These are phyloP conservation scores for Ametastegia equiseti DNA, from an alignment of 2,888 invertebrate species.

Conservation along the genomic window DNA sequence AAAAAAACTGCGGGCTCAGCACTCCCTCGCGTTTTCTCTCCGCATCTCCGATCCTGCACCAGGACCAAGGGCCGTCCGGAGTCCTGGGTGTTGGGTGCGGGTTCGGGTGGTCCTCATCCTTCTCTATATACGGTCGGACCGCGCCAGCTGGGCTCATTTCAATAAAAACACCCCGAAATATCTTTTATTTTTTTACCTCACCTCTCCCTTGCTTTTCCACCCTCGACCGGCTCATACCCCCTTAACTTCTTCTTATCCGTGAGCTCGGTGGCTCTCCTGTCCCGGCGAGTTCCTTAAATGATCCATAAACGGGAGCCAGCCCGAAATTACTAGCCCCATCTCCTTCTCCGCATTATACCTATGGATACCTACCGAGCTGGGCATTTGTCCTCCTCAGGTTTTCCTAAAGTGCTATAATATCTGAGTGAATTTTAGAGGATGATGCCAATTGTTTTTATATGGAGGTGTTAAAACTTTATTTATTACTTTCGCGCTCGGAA, in stretches of 20 bases:
- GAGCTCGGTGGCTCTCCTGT: conserved; percentile 53
- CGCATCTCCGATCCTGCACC: conserved; percentile 31
- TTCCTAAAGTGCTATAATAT: background rate
- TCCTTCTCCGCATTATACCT: background rate
- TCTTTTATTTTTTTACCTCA: conserved; percentile 51
- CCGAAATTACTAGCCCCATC: conserved; percentile 55
- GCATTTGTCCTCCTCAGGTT: background rate
- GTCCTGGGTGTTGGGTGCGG: background rate
- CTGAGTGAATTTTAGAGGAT: conserved; percentile 24
- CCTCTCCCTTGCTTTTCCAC: background rate
- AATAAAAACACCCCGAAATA: conserved; percentile 62
- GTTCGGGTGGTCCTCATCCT: conserved; percentile 1
- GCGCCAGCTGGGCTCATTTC: conserved; percentile 67
- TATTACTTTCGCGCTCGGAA: background rate
- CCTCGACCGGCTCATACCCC: background rate
- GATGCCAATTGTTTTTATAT: conserved; percentile 38
- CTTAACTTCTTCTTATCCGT: conserved; percentile 51
- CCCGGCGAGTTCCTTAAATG: conserved; percentile 57
- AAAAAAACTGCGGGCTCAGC: conserved; percentile 66
- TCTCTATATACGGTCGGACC: conserved; percentile 47
- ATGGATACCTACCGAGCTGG: too few relatives aligned
- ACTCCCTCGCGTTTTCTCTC: conserved; percentile 50
- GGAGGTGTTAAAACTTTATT: conserved; percentile 35
- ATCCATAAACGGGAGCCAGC: conserved; percentile 59
- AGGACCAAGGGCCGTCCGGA: background rate